Evolutionary conservation across 2,888 invertebrate species (phyloP).

Genomic region (Scaeva pyrastri): DNA sequence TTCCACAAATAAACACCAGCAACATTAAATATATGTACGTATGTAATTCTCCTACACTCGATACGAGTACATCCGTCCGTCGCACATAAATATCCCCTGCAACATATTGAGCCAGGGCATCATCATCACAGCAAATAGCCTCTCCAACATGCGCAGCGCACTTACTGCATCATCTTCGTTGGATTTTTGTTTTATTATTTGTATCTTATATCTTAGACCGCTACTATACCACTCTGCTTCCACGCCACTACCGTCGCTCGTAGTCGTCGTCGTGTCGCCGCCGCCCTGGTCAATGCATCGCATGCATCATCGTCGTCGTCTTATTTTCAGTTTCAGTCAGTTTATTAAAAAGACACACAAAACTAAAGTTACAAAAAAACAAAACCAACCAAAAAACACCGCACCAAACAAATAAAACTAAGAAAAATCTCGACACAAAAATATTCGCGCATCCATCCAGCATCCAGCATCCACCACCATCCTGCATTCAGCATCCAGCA

Average conservation of each 20-base stretch:
- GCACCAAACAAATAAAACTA: conserved; percentile 55
- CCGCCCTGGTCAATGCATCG: not conserved
- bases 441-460: conserved; percentile 60
- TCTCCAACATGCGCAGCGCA: conserved; percentile 24
- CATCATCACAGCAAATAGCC: conserved; percentile 20
- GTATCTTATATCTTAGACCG: conserved; percentile 8
- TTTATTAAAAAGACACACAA: conserved; percentile 61
- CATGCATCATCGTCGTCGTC: not conserved
- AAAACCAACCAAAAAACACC: not conserved
- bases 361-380: conserved; percentile 11
- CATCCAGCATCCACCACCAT: too few relatives aligned
- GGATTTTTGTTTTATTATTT: conserved; percentile 1
- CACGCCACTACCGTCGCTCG: not conserved
- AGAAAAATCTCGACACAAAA: conserved; percentile 56
- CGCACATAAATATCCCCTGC: conserved; percentile 15
- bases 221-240: not conserved
- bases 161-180: conserved; percentile 16
- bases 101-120: conserved; percentile 21
- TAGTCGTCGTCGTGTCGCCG: not conserved
- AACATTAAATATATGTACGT: not conserved
- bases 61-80: conserved; percentile 2
- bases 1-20: not conserved
- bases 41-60: conserved; percentile 21
- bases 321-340: conserved; percentile 50
- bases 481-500: too few relatives aligned